A percentile compares a stretch with the other conserved stretches of the same genome.
phyloP scores from a whole-genome alignment of 2,888 invertebrate genomes.

The Campoletis raptor region DNA sequence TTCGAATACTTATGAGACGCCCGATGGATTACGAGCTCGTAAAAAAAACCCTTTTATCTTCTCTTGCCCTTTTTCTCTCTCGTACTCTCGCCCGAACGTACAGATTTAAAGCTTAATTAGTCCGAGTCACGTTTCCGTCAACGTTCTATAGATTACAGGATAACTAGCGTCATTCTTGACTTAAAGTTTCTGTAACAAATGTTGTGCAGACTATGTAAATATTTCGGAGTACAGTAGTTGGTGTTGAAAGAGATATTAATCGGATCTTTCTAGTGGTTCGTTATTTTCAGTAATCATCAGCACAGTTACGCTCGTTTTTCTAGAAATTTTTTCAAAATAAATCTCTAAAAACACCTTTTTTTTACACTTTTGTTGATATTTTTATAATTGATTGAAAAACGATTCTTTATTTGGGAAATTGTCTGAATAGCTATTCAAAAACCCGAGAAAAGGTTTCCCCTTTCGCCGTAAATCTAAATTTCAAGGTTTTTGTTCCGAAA shows the following conservation, averaged over 20 bases:
- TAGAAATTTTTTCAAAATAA: too few relatives aligned
- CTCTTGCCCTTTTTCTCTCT: background rate
- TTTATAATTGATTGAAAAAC: too few relatives aligned
- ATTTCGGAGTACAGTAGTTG: background rate
- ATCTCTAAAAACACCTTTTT: too few relatives aligned
- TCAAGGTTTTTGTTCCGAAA: background rate
- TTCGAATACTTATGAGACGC: constrained; percentile 32
- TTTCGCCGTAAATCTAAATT: background rate
- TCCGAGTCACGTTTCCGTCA: constrained; percentile 53
- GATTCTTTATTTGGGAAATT: too few relatives aligned
- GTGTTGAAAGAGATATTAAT: background rate
- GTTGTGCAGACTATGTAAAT: background rate
- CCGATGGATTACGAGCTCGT: constrained; percentile 55
- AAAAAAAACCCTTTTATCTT: constrained; percentile 42
- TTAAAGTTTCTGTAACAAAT: constrained; percentile 12
- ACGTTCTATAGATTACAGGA: constrained; percentile 10
- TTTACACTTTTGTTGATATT: too few relatives aligned
- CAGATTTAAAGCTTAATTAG: constrained; percentile 53
- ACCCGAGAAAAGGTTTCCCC: background rate
- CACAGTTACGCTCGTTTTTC: too few relatives aligned
- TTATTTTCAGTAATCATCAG: too few relatives aligned
- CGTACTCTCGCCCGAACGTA: background rate
- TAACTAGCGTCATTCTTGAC: constrained; percentile 23
- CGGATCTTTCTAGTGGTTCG: background rate
- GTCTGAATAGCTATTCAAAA: too few relatives aligned